Base-by-base conservation (phyloP, 30 jellyfish, hydroid and myxozoan genomes). In the Clytia hemisphaerica region DNA sequence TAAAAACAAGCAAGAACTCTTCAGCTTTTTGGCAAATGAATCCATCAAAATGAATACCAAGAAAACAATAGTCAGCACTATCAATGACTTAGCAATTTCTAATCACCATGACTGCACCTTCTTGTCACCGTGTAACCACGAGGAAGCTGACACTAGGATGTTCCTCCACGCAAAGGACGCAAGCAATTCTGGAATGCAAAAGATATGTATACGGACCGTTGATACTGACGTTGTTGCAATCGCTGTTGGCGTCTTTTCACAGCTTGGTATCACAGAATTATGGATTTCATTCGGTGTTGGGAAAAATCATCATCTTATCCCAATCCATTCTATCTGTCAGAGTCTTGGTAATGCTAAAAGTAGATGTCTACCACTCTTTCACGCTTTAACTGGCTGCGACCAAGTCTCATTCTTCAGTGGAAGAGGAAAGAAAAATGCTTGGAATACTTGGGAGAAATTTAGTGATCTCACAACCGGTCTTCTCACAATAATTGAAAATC, bases 341-440 rank as follows among this genome's bases (percentile, higher is more conserved):
- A 16, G 19, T 36, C 78, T 37, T 37, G 78, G 70, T 6, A 45
- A 37, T 32, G 44, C 27, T 18, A 61, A 29, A 61, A 61, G 61
- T 36, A 63, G 76, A 63, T 63, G 38, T 35, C 42, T 63, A 61
- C 76, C 46, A 24, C 2, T 68, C 4, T 68, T 68, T 26, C 81
- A 68, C 33, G 58, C 81, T 16, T 47, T 68, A 24, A 68, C 81
- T 2, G 81, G 81, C 31, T 68, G 81, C 75, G 75, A 68, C 33
- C 48, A 24, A n/a, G 61, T 68, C 45, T 66, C 79, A 3, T 66
- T 66, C 79, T 66, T 66, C 79, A 24, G 67, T 4, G 79, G 79
- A 66, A 46, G 79, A 12, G 79, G 79, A 2, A 66, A 66, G 47
- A 66, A 66, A 51, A 66, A 65, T 12, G 79, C 71, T 65, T 66